Evolutionary conservation across 1,140 invertebrate species (phyloP).

Genomic region (Grapholita molesta): DNA sequence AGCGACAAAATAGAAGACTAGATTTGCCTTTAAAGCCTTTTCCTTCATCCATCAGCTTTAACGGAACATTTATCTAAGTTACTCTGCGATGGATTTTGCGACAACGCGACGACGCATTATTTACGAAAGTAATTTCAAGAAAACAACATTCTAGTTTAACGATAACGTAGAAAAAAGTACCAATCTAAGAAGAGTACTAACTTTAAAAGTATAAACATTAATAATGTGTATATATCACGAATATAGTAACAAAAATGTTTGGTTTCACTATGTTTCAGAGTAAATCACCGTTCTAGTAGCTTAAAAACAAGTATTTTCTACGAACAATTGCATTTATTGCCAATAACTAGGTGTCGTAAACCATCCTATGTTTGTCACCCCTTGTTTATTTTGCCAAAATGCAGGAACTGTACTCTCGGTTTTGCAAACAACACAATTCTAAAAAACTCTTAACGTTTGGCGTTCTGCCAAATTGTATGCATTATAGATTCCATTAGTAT

Average conservation of each 20-base stretch:
- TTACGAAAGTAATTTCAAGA: too few relatives aligned
- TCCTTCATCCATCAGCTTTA: too few relatives aligned
- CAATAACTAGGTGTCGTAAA: not conserved
- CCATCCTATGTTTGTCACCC: slow-evolving; percentile 7
- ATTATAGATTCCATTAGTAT: not conserved
- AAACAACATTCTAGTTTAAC: too few relatives aligned
- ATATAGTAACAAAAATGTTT: not conserved
- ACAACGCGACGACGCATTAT: too few relatives aligned
- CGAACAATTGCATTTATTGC: not conserved
- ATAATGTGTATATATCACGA: too few relatives aligned
- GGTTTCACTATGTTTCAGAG: not conserved
- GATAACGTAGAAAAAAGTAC: too few relatives aligned
- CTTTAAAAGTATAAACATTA: too few relatives aligned
- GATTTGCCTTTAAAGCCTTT: too few relatives aligned
- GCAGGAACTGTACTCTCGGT: not conserved
- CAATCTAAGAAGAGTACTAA: too few relatives aligned
- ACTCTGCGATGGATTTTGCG: too few relatives aligned
- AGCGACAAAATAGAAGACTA: too few relatives aligned
- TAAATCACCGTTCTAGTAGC: not conserved
- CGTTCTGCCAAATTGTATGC: not conserved
- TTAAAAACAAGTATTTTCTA: not conserved
- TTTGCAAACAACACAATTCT: not conserved
- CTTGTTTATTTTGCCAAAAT: slow-evolving; percentile 10
- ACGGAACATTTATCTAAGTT: too few relatives aligned
- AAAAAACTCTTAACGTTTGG: slow-evolving; percentile 4